Base-by-base conservation (phyloP, 2,113 vertebrate species). In the Labeo catla region DNA sequence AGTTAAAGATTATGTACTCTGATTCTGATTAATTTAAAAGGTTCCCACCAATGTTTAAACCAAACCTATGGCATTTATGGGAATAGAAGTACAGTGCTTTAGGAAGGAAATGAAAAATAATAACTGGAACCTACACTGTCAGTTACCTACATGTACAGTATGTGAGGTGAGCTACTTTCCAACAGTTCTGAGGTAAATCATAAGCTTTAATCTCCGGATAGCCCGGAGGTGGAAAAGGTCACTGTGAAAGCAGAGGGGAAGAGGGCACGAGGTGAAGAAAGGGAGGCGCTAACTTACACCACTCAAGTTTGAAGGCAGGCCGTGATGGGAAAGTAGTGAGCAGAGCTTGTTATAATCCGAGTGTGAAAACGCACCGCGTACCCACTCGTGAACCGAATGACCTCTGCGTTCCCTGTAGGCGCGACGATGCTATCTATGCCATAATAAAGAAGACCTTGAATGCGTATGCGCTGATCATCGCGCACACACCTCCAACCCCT, bases 391-490 rank as follows among this genome's bases (percentile, higher is more conserved):
- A 74, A 81, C 70, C 36, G 5, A 23, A 16, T 15, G 74, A 86
- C 80, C 87, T 59, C 59, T 0, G 15, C 2, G 28, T 70, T 82
- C 61, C n/a, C 72, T 65, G 79, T 36, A 84, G 83, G 74, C 59
- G 83, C 90, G 87, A 61, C 52, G 89, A 89, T 89, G 88, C 91
- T 89, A 91, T 83, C 87, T 74, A 91, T 7, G 84, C 91, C 87
- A 91, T 89, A 91, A 92, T 89, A 91, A 90, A 86, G 74, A 19
- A 77, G 81, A 83, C 84, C 65, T 86, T 59, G 61, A 70, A 65
- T 76, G 47, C 12, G 47, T 52, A 12, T 43, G 36, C 43, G 73
- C 19, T 28, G 11, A 66, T 49, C 79, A 79, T 28, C 74, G n/a
- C 65, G 43, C 52, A 74, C 86, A 80, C 47, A 76, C 83, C 49